Evolutionary conservation across 2,888 invertebrate species (phyloP).

Genomic region (Sinohyriopsis cumingii): DNA sequence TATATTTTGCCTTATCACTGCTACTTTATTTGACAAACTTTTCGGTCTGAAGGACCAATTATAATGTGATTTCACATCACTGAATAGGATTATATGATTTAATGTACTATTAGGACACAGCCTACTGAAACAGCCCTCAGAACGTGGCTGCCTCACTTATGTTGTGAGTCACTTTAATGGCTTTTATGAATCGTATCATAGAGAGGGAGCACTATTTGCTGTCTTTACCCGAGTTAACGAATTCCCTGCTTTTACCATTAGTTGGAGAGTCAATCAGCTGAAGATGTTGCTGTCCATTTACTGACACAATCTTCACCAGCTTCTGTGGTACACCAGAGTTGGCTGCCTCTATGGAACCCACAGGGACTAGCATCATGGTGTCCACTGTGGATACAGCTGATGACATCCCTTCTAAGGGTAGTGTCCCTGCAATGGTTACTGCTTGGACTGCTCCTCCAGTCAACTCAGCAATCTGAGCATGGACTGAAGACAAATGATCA

Average conservation of each 20-base stretch:
- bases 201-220: too few relatives aligned
- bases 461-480: constrained; percentile 31
- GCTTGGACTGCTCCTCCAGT: constrained; percentile 23
- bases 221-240: too few relatives aligned
- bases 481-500: constrained; percentile 23
- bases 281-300: constrained; percentile 56
- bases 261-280: constrained; percentile 40
- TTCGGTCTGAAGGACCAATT: too few relatives aligned
- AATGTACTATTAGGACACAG: too few relatives aligned
- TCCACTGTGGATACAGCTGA: not conserved
- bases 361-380: not conserved
- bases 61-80: too few relatives aligned
- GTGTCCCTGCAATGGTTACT: not conserved
- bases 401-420: not conserved
- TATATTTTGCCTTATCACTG: too few relatives aligned
- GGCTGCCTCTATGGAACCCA: not conserved
- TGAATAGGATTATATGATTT: too few relatives aligned
- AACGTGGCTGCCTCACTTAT: too few relatives aligned
- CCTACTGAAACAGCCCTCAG: too few relatives aligned
- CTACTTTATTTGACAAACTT: too few relatives aligned
- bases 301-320: constrained; percentile 53
- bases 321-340: constrained; percentile 4
- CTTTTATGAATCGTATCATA: too few relatives aligned
- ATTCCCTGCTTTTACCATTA: not conserved
- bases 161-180: too few relatives aligned